Base-by-base conservation (phyloP, 2,113 vertebrate species). In the Scomber japonicus region DNA sequence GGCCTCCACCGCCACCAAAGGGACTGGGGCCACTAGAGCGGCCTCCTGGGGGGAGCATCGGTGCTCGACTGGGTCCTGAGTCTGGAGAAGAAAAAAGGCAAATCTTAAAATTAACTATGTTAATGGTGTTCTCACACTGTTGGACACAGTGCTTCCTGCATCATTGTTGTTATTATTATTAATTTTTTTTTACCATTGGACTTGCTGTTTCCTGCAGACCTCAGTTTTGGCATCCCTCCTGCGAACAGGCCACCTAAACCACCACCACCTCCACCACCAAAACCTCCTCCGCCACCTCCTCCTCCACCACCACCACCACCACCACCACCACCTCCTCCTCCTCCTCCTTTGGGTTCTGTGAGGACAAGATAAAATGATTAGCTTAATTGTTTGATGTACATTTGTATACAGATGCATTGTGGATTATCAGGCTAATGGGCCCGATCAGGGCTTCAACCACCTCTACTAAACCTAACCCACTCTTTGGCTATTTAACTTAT, bases 221-320 rank as follows among this genome's bases (percentile, higher is more conserved):
- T 96, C 72, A 99, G 95, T 91, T 97, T 99, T 13, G 98, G 97
- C 96, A 98, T 99, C 78, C 97, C 97, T 35, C 96, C 96, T 68
- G 97, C 96, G 89, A 99, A 99, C 30, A 99, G 92, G 70, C 97
- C 97, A 85, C 98, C 97, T 79, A 99, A 94, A 54, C 96, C 96
- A n/a, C 95, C 91, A 0, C 95, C 92, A 0, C 91, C 84, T 0
- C 95, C 91, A 0, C 96, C 75, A 0, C 94, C 93, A 0, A 92
- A 71, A 0, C 91, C 95, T 0, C 93, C 57, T 0, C 95, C 88
- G 0, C 93, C 92, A 0, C 94, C 93, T 0, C 92, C 91, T 0
- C 90, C 85, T 0, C 92, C 91, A 0, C 88, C 88, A 0, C 88
- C 86, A 0, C 92, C 92, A 0, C 92, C 90, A 0, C 86, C 88